Conservation (phyloP, 2,888 invertebrate genomes). For the Blomia tropicalis region DNA sequence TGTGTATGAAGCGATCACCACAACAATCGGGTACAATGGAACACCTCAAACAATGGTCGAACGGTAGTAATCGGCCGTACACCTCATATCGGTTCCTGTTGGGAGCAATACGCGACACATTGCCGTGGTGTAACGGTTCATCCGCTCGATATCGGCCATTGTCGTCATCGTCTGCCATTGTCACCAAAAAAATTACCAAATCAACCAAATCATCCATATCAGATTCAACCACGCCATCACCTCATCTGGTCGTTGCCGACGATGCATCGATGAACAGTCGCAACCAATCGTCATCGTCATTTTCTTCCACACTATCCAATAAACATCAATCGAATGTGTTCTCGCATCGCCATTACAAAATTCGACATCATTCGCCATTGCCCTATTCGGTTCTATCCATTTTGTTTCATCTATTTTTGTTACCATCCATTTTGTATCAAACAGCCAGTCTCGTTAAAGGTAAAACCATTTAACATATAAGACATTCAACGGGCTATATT, state of each 20-base stretch:
- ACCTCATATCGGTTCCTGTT: not conserved
- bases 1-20: no score
- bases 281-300: not conserved
- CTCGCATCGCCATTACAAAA: no score
- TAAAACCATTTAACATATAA: no score
- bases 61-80: no score
- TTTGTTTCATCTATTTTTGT: not conserved
- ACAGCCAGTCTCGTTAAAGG: no score
- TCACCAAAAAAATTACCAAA: no score
- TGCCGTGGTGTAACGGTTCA: not conserved
- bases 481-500: no score
- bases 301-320: not conserved
- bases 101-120: not conserved
- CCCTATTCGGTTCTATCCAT: not conserved
- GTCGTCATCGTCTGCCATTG: not conserved
- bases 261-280: not conserved
- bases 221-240: not conserved
- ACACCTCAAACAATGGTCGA: no score
- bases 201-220: not conserved
- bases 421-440: not conserved
- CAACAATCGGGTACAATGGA: no score
- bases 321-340: no score
- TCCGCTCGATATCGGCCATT: not conserved
- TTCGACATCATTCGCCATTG: no score
- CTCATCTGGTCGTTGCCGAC: not conserved